These are phyloP conservation scores for Sphinx pinastri DNA, from an alignment of 2,888 invertebrate genomes.

Conservation along the genomic window DNA sequence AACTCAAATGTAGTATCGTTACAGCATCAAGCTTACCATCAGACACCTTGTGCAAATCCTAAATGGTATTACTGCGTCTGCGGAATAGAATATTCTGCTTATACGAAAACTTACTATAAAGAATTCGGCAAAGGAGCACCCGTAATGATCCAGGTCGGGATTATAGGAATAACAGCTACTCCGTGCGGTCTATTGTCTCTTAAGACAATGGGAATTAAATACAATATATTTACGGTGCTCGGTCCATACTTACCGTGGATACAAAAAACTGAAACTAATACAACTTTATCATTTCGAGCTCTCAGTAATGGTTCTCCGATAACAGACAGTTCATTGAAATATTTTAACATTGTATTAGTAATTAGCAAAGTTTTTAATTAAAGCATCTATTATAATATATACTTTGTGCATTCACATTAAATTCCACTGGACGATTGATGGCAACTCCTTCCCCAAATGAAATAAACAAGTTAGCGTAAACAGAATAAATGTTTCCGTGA, in stretches of 20 bases:
- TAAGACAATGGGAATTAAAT: constrained; percentile 42
- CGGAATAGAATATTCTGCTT: constrained; percentile 52
- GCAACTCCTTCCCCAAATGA: neutral
- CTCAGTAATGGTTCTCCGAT: neutral
- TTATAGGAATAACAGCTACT: constrained; percentile 59
- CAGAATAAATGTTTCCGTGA: constrained; percentile 31
- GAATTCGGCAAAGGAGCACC: constrained; percentile 67
- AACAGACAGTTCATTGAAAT: neutral
- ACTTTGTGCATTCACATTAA: constrained; percentile 5
- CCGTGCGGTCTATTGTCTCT: constrained; percentile 50
- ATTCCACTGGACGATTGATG: neutral
- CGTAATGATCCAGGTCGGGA: constrained; percentile 48
- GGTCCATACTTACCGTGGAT: constrained; percentile 66
- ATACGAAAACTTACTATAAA: constrained; percentile 42
- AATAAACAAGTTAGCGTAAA: neutral
- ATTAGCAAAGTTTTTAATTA: constrained; percentile 42
- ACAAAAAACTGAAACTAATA: constrained; percentile 41
- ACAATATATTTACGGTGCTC: constrained; percentile 66
- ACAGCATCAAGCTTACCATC: constrained; percentile 57
- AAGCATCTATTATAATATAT: neutral
- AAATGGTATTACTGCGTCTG: constrained; percentile 71
- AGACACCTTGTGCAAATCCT: constrained; percentile 60
- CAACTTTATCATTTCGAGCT: constrained; percentile 25
- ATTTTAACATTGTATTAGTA: constrained; percentile 40
- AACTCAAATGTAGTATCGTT: constrained; percentile 44